Conservation (phyloP, 2,113 vertebrate genomes). For the Alexandromys fortis region DNA sequence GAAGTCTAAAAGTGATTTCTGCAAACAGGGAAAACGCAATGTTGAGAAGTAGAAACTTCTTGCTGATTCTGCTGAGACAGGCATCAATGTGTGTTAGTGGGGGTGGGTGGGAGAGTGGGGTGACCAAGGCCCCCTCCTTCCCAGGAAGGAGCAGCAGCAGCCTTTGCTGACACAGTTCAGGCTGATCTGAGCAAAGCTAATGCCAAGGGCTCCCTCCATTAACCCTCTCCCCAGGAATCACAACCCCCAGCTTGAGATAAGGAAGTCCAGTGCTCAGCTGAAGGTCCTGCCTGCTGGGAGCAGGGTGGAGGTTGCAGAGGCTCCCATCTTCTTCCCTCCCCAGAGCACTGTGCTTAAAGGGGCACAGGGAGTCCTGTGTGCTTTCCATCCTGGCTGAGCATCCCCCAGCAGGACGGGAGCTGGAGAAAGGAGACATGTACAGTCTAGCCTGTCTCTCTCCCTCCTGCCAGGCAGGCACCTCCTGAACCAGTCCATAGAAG, state of each 20-base stretch:
- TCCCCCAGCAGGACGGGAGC: too few relatives aligned
- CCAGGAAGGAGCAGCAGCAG: neutral
- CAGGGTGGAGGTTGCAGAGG: neutral
- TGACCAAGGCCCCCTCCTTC: neutral
- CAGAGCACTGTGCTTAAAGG: neutral
- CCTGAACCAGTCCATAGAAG: neutral
- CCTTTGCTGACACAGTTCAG: rapidly evolving
- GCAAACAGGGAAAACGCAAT: neutral
- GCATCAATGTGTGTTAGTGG: neutral
- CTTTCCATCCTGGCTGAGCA: too few relatives aligned
- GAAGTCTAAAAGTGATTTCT: neutral
- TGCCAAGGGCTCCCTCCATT: neutral
- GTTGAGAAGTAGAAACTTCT: neutral
- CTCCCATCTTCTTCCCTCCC: neutral
- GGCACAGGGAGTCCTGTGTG: neutral
- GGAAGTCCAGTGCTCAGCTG: neutral
- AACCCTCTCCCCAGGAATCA: neutral
- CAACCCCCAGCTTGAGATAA: neutral
- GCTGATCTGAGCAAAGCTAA: neutral
- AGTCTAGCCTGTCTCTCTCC: too few relatives aligned
- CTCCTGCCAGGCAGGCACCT: neutral
- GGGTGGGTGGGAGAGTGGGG: neutral
- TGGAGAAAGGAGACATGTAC: neutral
- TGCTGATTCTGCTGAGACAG: slow-evolving; percentile 10
- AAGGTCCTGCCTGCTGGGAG: neutral